A percentile compares a stretch with the other conserved stretches of the same genome.
These are phyloP conservation scores for Menidia menidia DNA, from an alignment of 2,797 vertebrate species.

Conservation along the genomic window DNA sequence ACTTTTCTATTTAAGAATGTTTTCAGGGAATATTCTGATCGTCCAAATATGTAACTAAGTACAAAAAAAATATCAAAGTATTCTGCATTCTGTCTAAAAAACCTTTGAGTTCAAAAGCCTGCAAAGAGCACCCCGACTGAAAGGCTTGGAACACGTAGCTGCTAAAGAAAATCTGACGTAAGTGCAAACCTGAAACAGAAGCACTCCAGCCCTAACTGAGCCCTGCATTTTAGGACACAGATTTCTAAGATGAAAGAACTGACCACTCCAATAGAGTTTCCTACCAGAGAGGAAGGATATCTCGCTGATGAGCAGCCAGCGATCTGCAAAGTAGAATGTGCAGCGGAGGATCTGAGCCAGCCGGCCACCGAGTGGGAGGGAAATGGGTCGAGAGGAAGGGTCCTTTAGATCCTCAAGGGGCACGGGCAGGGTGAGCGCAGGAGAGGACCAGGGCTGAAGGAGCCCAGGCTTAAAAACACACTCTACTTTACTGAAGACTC, in stretches of 20 bases:
- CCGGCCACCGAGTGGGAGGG: conserved; percentile 82
- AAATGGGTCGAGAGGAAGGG: conserved; percentile 88
- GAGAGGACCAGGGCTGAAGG: conserved; percentile 86
- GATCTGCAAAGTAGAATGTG: conserved; percentile 88
- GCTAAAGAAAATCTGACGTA: not conserved
- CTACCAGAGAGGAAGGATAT: conserved; percentile 90
- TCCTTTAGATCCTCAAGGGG: conserved; percentile 87
- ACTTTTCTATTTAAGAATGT: not conserved
- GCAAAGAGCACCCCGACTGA: too few relatives aligned
- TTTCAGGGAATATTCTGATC: not conserved
- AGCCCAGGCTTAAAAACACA: conserved; percentile 87
- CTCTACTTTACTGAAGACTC: conserved; percentile 87
- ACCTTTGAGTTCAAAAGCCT: too few relatives aligned
- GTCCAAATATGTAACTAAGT: too few relatives aligned
- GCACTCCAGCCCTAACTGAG: conserved; percentile 2
- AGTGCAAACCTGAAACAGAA: not conserved
- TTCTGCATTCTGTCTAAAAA: not conserved
- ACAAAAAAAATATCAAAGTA: not conserved
- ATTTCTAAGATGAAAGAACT: conserved; percentile 10
- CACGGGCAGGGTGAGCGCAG: conserved; percentile 75
- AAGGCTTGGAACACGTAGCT: conserved; percentile 3
- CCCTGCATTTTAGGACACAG: not conserved
- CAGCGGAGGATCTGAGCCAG: conserved; percentile 88
- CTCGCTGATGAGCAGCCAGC: conserved; percentile 94
- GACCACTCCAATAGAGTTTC: conserved; percentile 16